Evolutionary conservation across 2,113 vertebrate species (phyloP).

Genomic region (Chlorodrepanis virens): DNA sequence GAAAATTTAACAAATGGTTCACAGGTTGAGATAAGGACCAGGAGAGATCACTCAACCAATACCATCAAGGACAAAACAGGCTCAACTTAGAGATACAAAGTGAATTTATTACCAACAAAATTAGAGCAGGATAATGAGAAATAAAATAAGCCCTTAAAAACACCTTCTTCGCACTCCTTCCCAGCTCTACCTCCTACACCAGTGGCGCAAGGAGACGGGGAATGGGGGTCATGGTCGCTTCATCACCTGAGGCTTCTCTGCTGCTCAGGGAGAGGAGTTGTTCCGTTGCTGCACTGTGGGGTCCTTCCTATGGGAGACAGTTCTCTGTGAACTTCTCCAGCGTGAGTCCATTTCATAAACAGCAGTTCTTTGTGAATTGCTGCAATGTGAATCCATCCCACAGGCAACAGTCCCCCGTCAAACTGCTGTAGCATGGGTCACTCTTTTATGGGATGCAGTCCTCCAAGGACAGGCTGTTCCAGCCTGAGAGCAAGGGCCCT

Average conservation of each 20-base stretch:
- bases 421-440: not conserved
- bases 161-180: not conserved
- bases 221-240: not conserved
- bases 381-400: not conserved
- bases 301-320: not conserved
- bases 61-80: not conserved
- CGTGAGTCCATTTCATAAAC: not conserved
- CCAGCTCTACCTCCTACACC: not conserved
- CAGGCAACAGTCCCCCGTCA: not conserved
- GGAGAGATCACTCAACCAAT: not conserved
- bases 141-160: not conserved
- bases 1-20: not conserved
- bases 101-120: not conserved
- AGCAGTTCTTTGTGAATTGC: not conserved
- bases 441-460: accelerated
- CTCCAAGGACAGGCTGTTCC: not conserved
- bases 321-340: not conserved
- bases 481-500: not conserved
- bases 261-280: not conserved
- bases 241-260: not conserved
- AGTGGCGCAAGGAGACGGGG: accelerated
- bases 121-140: not conserved
- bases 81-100: not conserved
- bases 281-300: not conserved
- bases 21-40: not conserved